Conservation (phyloP, 2,113 vertebrate genomes). For the Dicerorhinus sumatrensis region DNA sequence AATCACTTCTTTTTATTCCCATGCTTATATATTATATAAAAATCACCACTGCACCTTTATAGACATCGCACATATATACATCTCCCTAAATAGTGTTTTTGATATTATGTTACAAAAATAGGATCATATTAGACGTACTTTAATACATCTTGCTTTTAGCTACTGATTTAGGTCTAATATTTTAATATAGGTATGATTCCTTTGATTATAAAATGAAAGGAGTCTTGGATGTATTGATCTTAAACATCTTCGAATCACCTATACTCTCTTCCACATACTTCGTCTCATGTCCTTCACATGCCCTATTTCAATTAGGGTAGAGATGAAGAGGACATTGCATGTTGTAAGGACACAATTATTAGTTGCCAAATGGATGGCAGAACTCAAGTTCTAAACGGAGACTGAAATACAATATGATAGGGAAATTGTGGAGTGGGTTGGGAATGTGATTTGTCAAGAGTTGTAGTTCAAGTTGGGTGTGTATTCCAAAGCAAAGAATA, state of each 20-base stretch:
- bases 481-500: not conserved
- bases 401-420: not conserved
- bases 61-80: not conserved
- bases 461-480: not conserved
- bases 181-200: not conserved
- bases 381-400: not conserved
- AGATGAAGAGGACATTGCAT: not conserved
- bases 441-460: not conserved
- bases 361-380: not conserved
- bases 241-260: not conserved
- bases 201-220: slow-evolving; percentile 15
- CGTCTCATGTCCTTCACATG: not conserved
- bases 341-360: not conserved
- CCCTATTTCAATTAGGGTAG: not conserved
- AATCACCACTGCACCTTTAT: not conserved
- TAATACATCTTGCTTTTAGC: slow-evolving; percentile 21
- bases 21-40: slow-evolving; percentile 1
- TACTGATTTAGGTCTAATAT: not conserved
- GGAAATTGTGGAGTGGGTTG: not conserved
- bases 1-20: not conserved
- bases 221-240: not conserved
- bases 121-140: not conserved
- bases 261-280: not conserved
- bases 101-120: not conserved
- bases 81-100: not conserved